Base-by-base conservation (phyloP, 2,113 vertebrate genomes). In the Phrynosoma blainvillii region DNA sequence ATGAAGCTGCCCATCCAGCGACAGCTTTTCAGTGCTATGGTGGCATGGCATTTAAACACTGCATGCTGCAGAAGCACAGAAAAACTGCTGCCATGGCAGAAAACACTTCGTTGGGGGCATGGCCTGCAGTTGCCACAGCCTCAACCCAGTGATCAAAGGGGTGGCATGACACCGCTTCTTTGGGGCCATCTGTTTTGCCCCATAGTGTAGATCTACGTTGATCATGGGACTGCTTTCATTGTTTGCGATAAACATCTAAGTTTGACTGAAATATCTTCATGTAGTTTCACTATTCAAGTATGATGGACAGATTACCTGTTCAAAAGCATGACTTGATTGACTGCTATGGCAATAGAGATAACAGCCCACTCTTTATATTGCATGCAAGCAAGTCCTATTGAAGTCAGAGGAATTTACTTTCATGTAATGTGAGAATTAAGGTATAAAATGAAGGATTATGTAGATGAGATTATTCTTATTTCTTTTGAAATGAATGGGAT, bases 401-500 rank as follows among this genome's bases (percentile, higher is more conserved):
- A 71, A 84, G 82, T 73, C 30, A 81, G 20, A 80, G 54, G 14
- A 73, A 84, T 68, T 14, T 5, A 52, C 90, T 95, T 36, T 0
- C 88, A 75, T 89, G 90, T 92, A 56, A 56, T 93, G 70, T 85
- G 5, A 86, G 84, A 25, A 81, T 84, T 87, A n/a, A 11, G 4
- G 18, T 80, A 0, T 52, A 87, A 85, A 8, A 77, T 66, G 68
- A 89, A 81, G 87, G 84, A 78, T 11, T 18, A 75, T 75, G 62
- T 71, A 75, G 68, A 85, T 27, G 82, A 87, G 66, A 27, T 90
- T 16, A 83, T 93, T 86, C 71, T 89, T 65, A 90, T 32, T 52
- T 30, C 30, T 89, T 66, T 52, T 88, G 65, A 76, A 88, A 40
- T 30, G 59, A 80, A 21, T 40, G 18, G 56, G 32, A 42, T 82